Evolutionary conservation across 2,888 invertebrate species (phyloP).

Genomic region (Aspidapion aeneum): DNA sequence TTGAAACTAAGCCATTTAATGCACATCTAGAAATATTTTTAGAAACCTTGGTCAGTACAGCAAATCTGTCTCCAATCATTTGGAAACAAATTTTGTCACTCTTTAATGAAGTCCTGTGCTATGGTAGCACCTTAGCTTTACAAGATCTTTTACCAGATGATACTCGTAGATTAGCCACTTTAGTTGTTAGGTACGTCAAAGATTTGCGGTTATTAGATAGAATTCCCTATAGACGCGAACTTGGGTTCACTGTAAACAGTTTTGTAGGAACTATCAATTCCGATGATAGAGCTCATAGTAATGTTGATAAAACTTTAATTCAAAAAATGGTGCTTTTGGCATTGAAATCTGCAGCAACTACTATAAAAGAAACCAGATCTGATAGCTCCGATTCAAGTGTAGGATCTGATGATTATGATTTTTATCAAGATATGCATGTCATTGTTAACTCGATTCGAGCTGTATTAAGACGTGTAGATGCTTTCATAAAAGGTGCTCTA

Average conservation of each 20-base stretch:
- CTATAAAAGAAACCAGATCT: slow-evolving; percentile 84
- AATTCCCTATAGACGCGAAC: slow-evolving; percentile 44
- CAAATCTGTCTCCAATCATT: slow-evolving; percentile 72
- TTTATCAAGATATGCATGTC: slow-evolving; percentile 84
- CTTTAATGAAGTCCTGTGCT: slow-evolving; percentile 87
- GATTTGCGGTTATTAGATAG: slow-evolving; percentile 71
- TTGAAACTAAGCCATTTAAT: slow-evolving; percentile 86
- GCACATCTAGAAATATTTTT: slow-evolving; percentile 80
- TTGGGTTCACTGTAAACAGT: slow-evolving; percentile 46
- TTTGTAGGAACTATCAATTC: slow-evolving; percentile 46
- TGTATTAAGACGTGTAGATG: slow-evolving; percentile 76
- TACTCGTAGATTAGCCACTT: slow-evolving; percentile 81
- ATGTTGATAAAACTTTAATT: slow-evolving; percentile 71
- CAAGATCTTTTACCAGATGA: slow-evolving; percentile 87
- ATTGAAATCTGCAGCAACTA: slow-evolving; percentile 84
- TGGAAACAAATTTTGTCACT: slow-evolving; percentile 82
- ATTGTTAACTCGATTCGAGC: slow-evolving; percentile 83
- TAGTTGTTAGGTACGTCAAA: slow-evolving; percentile 82
- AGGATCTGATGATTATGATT: slow-evolving; percentile 80
- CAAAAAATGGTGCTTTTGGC: slow-evolving; percentile 86
- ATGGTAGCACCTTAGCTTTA: slow-evolving; percentile 84
- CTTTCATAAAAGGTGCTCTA: slow-evolving; percentile 74
- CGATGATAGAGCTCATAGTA: slow-evolving; percentile 39
- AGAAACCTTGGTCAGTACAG: slow-evolving; percentile 54
- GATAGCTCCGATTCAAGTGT: slow-evolving; percentile 80